phyloP scores from a whole-genome alignment of 2,113 vertebrate species.

The Spea bombifrons region DNA sequence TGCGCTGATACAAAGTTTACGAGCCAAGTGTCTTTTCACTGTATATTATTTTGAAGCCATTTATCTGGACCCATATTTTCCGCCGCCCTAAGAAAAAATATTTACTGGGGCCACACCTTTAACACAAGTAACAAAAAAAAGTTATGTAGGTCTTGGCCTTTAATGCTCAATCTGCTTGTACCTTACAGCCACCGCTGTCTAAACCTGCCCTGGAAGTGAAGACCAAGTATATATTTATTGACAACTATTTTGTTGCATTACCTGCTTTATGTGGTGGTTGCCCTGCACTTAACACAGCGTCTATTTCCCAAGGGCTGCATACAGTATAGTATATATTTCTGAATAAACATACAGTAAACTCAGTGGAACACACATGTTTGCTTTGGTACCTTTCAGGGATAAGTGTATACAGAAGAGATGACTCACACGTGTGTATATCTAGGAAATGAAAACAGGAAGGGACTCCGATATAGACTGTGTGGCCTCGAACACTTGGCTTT shows the following conservation, averaged over 20 bases:
- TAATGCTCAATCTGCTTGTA: too few species aligned
- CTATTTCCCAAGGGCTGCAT: neutral
- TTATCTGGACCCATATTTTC: too few species aligned
- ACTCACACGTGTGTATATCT: neutral
- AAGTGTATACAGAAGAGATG: neutral
- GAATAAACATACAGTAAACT: neutral
- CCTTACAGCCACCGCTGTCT: too few species aligned
- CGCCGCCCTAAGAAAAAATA: too few species aligned
- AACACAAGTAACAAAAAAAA: too few species aligned
- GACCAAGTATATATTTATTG: neutral
- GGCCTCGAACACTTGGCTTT: neutral
- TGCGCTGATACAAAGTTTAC: too few species aligned
- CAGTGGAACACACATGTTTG: neutral
- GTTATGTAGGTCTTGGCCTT: too few species aligned
- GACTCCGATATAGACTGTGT: neutral
- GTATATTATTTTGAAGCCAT: too few species aligned
- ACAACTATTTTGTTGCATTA: neutral
- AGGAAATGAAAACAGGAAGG: constrained; percentile 3
- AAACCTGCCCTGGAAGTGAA: too few species aligned
- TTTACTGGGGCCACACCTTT: too few species aligned
- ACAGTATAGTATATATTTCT: neutral
- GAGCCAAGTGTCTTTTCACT: too few species aligned
- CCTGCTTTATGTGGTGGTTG: neutral
- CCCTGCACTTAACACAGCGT: neutral
- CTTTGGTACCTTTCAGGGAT: neutral